phyloP scores from a whole-genome alignment of 92 coral and sea anemone species.

The Paramuricea clavata region DNA sequence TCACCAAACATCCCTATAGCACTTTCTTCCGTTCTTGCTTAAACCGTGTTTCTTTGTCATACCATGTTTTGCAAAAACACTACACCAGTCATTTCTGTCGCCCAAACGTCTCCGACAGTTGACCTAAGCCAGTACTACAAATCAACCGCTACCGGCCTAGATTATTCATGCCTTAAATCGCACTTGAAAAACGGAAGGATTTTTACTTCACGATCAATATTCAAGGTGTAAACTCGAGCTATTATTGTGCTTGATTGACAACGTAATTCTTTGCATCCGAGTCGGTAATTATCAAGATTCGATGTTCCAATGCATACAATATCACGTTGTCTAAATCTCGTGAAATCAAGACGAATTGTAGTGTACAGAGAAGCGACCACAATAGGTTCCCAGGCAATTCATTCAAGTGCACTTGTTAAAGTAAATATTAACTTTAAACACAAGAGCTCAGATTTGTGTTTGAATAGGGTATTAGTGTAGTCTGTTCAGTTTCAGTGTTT shows the following conservation, averaged over 20 bases:
- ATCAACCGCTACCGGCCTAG: slow-evolving; percentile 37
- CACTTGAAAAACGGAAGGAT: slow-evolving; percentile 28
- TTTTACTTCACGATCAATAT: not conserved
- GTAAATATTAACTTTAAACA: not conserved
- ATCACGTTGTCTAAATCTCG: not conserved
- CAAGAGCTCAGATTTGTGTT: not conserved
- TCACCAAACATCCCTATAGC: not conserved
- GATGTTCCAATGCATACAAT: not conserved
- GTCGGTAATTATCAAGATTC: not conserved
- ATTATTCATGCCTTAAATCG: slow-evolving; percentile 7
- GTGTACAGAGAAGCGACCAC: not conserved
- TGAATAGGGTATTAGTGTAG: not conserved
- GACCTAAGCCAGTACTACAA: not conserved
- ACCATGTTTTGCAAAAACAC: not conserved
- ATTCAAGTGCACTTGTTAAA: not conserved
- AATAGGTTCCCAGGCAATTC: not conserved
- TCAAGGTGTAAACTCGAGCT: not conserved
- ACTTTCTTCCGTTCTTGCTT: slow-evolving; percentile 1
- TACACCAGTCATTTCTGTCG: not conserved
- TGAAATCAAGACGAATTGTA: not conserved
- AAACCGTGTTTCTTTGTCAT: not conserved
- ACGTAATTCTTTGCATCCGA: not conserved
- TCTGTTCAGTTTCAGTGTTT: not conserved
- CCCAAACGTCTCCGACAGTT: not conserved
- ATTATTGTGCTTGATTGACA: not conserved